Conservation (phyloP, 2,888 invertebrate species). For the Cryptocephalus moraei region DNA sequence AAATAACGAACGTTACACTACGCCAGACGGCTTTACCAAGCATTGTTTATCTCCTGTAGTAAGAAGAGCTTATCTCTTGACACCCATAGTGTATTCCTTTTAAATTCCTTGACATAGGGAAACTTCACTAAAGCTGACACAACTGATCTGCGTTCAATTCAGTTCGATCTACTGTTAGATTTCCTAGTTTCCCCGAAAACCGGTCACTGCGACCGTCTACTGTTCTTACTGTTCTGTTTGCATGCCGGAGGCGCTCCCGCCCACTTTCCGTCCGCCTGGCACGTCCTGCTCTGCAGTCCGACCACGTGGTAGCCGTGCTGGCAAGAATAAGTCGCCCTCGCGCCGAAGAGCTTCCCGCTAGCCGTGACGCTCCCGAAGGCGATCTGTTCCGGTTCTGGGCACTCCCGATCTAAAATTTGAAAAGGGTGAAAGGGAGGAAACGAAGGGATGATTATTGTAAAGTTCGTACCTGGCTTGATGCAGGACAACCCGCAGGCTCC, state of each 20-base stretch:
- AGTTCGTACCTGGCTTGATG: slow-evolving; percentile 77
- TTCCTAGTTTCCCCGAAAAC: neutral
- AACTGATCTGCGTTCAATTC: too few species aligned
- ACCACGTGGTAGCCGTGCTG: slow-evolving; percentile 82
- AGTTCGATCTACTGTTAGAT: neutral
- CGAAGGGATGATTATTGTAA: neutral
- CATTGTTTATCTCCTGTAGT: too few species aligned
- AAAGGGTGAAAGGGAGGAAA: neutral
- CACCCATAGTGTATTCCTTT: too few species aligned
- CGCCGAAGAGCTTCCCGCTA: slow-evolving; percentile 71
- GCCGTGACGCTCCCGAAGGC: slow-evolving; percentile 67
- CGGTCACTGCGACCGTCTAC: too few species aligned
- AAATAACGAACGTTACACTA: too few species aligned
- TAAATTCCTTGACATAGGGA: too few species aligned
- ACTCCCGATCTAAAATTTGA: slow-evolving; percentile 55
- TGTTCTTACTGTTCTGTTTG: slow-evolving; percentile 67
- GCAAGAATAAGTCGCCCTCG: slow-evolving; percentile 76
- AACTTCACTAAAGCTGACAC: too few species aligned
- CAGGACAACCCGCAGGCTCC: slow-evolving; percentile 96
- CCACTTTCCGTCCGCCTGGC: slow-evolving; percentile 90
- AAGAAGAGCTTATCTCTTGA: too few species aligned
- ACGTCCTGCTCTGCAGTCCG: slow-evolving; percentile 74
- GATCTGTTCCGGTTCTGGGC: slow-evolving; percentile 68
- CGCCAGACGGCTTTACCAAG: too few species aligned
- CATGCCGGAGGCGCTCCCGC: slow-evolving; percentile 74